A percentile compares a stretch with the other conserved stretches of the same genome.
Evolutionary conservation across 2,888 invertebrate species (phyloP).

Genomic region (Sacculina carcini): DNA sequence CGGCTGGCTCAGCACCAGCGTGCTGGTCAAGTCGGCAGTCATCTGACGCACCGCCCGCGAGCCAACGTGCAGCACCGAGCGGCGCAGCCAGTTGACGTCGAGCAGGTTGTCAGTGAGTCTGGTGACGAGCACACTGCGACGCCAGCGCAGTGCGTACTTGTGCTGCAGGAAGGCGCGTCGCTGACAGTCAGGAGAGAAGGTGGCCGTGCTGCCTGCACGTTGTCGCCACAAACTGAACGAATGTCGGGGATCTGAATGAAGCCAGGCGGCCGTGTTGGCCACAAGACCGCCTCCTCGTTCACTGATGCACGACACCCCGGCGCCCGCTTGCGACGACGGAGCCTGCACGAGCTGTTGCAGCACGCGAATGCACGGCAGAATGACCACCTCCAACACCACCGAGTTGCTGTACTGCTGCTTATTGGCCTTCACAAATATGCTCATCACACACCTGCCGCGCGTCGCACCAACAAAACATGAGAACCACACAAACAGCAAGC

Average conservation of each 20-base stretch:
- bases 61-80: slow-evolving; percentile 73
- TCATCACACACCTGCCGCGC: slow-evolving; percentile 27
- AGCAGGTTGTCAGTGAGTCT: slow-evolving; percentile 2
- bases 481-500: too few relatives aligned
- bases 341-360: slow-evolving; percentile 45
- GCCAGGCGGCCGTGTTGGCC: slow-evolving; percentile 24
- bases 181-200: too few relatives aligned
- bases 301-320: background rate
- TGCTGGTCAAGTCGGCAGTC: slow-evolving; percentile 63
- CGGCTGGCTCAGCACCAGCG: slow-evolving; percentile 17
- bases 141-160: slow-evolving; percentile 48
- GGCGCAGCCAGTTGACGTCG: slow-evolving; percentile 58
- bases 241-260: slow-evolving; percentile 37
- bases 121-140: slow-evolving; percentile 18
- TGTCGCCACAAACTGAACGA: slow-evolving; percentile 44
- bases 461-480: too few relatives aligned
- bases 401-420: slow-evolving; percentile 32
- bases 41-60: slow-evolving; percentile 66
- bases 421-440: slow-evolving; percentile 22
- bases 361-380: slow-evolving; percentile 75
- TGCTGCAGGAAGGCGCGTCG: slow-evolving; percentile 44
- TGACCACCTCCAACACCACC: slow-evolving; percentile 65
- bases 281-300: background rate
- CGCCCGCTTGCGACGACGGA: slow-evolving; percentile 13
- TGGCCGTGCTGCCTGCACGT: slow-evolving; percentile 17